A percentile compares a stretch with the other conserved stretches of the same genome.
These are phyloP conservation scores for Dendrolimus punctatus DNA, from an alignment of 1,140 invertebrate genomes.

Conservation along the genomic window DNA sequence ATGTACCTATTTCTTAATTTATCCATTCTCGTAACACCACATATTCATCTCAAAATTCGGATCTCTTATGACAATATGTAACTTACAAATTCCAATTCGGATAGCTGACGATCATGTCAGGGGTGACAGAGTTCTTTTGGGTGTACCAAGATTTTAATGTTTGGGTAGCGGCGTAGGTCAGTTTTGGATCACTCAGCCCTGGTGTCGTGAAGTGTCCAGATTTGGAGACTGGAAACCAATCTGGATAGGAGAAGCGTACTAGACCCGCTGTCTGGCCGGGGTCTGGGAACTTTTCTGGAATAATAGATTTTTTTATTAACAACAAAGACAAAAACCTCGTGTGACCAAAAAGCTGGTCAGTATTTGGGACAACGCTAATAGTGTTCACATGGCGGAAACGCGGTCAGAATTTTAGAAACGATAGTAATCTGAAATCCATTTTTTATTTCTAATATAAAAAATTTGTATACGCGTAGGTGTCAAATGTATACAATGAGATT, in stretches of 20 bases:
- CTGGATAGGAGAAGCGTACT: slow-evolving; percentile 25
- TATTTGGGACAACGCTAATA: background rate
- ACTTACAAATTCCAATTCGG: slow-evolving; percentile 30
- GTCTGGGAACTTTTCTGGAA: slow-evolving; percentile 20
- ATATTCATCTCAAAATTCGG: too few relatives aligned
- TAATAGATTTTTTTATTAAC: background rate
- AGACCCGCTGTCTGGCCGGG: slow-evolving; percentile 27
- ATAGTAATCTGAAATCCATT: too few relatives aligned
- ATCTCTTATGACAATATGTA: background rate
- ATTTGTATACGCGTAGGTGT: too few relatives aligned
- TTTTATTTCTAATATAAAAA: too few relatives aligned
- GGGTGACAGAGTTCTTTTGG: slow-evolving; percentile 20
- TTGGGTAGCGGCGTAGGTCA: slow-evolving; percentile 19
- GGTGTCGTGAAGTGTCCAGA: slow-evolving; percentile 11
- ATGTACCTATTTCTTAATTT: too few relatives aligned
- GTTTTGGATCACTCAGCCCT: slow-evolving; percentile 19
- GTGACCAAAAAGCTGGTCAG: background rate
- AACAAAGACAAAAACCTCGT: background rate
- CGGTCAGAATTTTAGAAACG: too few relatives aligned
- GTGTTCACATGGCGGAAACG: too few relatives aligned
- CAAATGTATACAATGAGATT: too few relatives aligned
- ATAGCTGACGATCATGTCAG: slow-evolving; percentile 18
- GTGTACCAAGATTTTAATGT: slow-evolving; percentile 31
- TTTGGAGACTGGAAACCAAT: slow-evolving; percentile 25
- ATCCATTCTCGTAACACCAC: too few relatives aligned